A percentile compares a stretch with the other conserved stretches of the same genome.
Conservation (phyloP, 1,140 invertebrate species). For the Lordiphosa stackelbergi region DNA sequence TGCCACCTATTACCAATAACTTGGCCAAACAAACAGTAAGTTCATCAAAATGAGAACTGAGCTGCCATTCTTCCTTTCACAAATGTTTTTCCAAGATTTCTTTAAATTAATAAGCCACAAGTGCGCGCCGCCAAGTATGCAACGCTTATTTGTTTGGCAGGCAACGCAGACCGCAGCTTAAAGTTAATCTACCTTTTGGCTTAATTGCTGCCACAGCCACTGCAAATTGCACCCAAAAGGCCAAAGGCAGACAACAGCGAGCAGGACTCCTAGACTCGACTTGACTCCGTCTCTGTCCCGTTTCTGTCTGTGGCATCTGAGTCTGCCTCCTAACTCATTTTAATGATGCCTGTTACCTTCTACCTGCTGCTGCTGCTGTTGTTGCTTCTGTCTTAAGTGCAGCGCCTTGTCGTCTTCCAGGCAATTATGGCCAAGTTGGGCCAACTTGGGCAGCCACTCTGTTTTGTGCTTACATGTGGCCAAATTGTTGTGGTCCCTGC, state of each 20-base stretch:
- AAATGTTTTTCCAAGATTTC: constrained; percentile 2
- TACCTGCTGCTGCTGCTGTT: constrained; percentile 15
- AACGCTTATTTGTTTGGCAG: constrained; percentile 21
- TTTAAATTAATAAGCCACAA: too few relatives aligned
- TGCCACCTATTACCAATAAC: too few relatives aligned
- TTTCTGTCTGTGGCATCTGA: constrained; percentile 11
- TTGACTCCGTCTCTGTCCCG: not conserved
- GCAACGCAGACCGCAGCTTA: constrained; percentile 46
- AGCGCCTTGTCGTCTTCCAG: constrained; percentile 49
- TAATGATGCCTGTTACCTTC: constrained; percentile 56
- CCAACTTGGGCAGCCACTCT: too few relatives aligned
- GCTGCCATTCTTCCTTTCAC: not conserved
- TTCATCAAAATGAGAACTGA: too few relatives aligned
- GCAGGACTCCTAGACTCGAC: constrained; percentile 24
- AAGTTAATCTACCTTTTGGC: constrained; percentile 70
- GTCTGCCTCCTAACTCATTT: constrained; percentile 59
- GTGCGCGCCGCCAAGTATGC: constrained; percentile 10
- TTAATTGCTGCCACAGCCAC: constrained; percentile 71
- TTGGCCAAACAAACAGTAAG: too few relatives aligned
- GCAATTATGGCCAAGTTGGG: constrained; percentile 69
- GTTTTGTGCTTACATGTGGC: constrained; percentile 69
- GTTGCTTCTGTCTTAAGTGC: constrained; percentile 45
- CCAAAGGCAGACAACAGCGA: constrained; percentile 24
- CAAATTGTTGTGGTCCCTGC: constrained; percentile 67
- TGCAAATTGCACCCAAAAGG: constrained; percentile 74